Base-by-base conservation (phyloP, 2,113 vertebrate species). In the Megaceryle maxima region DNA sequence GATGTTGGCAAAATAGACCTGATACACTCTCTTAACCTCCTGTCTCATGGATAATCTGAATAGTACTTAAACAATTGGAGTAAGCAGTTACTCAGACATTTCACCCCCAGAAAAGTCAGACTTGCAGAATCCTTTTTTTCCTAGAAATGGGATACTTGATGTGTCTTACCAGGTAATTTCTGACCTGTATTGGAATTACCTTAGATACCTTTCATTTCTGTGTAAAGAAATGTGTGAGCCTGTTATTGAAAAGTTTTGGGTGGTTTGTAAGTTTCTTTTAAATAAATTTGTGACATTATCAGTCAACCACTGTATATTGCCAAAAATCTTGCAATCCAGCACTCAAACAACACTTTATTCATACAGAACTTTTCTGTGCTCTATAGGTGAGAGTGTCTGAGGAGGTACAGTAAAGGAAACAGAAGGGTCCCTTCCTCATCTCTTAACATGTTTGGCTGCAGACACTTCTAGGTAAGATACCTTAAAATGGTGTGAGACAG, bases 241-340 rank as follows among this genome's bases (percentile, higher is more conserved):
- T 74, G 24, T 83, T 85, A 62, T 14, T 68, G 44, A 72, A 81
- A 68, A 83, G 11, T 53, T 74, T 68, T 70, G 43, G 29, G 50
- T 72, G 28, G 24, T 94, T 95, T 87, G 31, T 78, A 96, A 90
- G 62, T 63, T 90, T 96, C 37, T 63, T 76, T 92, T 88, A 92
- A 92, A 97, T 55, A 90, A 37, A 92, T 82, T 66, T 64, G 75
- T 87, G 74, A 94, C 91, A 91, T 95, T 33, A 60, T 93, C 81
- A 22, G 6, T 80, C 94, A 88, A 21, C 16, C 62, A 64, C 9
- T 87, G 59, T 48, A 56, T 81, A 57, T 68, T 92, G 92, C 63
- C 91, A 67, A 25, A 96, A 92, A 53, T 80, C 92, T 80, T 24
- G 7, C 57, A 73, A 69, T 77, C 83, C 67, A 88, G 87, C 57